These are phyloP conservation scores for Penaeus vannamei DNA, from an alignment of 1,140 invertebrate genomes.

Conservation along the genomic window DNA sequence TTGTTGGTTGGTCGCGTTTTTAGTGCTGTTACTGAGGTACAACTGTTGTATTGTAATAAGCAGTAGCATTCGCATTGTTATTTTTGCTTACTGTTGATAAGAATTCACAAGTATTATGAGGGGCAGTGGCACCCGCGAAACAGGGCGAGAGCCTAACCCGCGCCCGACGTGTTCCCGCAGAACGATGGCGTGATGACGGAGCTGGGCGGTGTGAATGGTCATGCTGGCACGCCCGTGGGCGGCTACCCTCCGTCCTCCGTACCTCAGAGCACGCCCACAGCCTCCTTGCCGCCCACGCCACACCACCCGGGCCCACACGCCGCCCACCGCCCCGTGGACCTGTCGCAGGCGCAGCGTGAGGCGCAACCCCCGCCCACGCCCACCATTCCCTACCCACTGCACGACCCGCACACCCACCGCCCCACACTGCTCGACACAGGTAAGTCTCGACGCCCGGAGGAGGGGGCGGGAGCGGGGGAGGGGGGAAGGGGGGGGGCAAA, in stretches of 20 bases:
- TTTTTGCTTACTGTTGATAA: too few species aligned
- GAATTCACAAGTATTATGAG: too few species aligned
- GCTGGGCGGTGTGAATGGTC: constrained; percentile 60
- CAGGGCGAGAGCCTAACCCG: neutral
- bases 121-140: too few species aligned
- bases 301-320: constrained; percentile 51
- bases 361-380: constrained; percentile 30
- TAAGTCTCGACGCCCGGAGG: constrained; percentile 12
- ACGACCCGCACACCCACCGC: constrained; percentile 50
- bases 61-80: too few species aligned
- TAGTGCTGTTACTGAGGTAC: too few species aligned
- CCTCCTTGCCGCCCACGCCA: constrained; percentile 52
- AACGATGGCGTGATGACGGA: constrained; percentile 62
- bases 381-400: constrained; percentile 44
- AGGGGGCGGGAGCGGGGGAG: neutral
- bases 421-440: constrained; percentile 54
- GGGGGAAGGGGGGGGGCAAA: neutral
- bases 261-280: constrained; percentile 54
- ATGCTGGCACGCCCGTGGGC: constrained; percentile 55
- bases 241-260: constrained; percentile 59
- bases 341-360: constrained; percentile 59
- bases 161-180: neutral
- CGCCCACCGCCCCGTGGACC: constrained; percentile 59
- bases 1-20: too few species aligned
- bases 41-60: too few species aligned